Evolutionary conservation across 2,888 invertebrate species (phyloP).

Genomic region (Lepidochrysops patricia): DNA sequence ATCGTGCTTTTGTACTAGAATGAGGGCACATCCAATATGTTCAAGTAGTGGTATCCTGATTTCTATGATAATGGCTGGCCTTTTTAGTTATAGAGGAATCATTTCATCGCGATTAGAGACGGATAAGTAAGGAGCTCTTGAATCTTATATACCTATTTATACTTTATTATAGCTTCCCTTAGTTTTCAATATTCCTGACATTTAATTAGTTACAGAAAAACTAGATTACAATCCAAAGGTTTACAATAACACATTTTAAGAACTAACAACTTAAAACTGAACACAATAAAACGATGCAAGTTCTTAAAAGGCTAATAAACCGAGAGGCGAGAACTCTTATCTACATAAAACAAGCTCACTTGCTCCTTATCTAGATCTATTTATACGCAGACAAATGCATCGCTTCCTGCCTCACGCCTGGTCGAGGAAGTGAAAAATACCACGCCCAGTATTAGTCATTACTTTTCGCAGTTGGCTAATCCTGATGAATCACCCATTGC

Average conservation of each 20-base stretch:
- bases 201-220: no score
- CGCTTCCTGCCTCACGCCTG: neutral
- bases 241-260: no score
- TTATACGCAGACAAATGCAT: neutral
- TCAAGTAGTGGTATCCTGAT: neutral
- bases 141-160: no score
- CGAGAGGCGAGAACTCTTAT: neutral
- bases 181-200: no score
- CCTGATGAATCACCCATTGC: neutral
- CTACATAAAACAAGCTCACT: neutral
- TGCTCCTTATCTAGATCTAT: slow-evolving; percentile 1
- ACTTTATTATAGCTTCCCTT: no score
- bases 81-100: neutral
- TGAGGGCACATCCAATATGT: neutral
- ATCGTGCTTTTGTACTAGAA: neutral
- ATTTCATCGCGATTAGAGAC: no score
- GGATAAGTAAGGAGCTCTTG: no score
- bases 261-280: no score
- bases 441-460: neutral
- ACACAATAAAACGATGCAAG: neutral
- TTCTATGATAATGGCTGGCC: neutral
- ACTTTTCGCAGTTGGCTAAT: neutral
- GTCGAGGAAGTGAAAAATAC: neutral
- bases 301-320: neutral
- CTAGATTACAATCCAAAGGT: no score